phyloP scores from a whole-genome alignment of 2,113 vertebrate genomes.

The Tympanuchus pallidicinctus region DNA sequence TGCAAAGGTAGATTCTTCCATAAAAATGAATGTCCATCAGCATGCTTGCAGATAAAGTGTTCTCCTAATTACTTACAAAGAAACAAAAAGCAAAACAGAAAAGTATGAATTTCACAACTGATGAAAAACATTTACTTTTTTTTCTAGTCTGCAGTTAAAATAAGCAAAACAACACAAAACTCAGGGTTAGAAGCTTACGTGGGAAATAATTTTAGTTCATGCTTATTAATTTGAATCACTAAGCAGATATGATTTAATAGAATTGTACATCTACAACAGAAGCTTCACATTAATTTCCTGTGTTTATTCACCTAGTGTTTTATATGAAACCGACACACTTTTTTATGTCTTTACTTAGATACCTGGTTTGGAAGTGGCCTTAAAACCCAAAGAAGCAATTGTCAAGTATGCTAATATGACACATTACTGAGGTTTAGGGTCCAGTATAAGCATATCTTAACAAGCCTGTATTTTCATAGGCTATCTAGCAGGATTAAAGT shows the following conservation, averaged over 20 bases:
- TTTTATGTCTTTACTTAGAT: neutral
- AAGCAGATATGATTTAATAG: neutral
- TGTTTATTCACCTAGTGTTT: neutral
- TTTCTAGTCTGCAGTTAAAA: neutral
- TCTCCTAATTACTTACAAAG: neutral
- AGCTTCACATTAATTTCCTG: neutral
- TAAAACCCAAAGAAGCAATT: neutral
- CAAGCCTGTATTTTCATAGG: neutral
- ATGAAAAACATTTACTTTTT: neutral
- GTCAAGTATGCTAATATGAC: neutral
- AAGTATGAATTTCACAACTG: neutral
- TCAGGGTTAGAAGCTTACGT: neutral
- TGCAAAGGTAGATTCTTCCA: neutral
- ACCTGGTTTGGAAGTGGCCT: neutral
- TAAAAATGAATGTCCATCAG: neutral
- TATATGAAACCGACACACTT: neutral
- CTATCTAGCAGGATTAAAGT: neutral
- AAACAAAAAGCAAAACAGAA: neutral
- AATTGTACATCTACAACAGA: neutral
- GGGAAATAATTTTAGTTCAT: neutral
- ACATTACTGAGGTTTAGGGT: neutral
- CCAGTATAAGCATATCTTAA: neutral
- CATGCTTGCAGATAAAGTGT: neutral
- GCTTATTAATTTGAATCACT: neutral
- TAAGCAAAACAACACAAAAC: rapidly evolving